Conservation (phyloP, 2,797 vertebrate species). For the Sebastes itinus region DNA sequence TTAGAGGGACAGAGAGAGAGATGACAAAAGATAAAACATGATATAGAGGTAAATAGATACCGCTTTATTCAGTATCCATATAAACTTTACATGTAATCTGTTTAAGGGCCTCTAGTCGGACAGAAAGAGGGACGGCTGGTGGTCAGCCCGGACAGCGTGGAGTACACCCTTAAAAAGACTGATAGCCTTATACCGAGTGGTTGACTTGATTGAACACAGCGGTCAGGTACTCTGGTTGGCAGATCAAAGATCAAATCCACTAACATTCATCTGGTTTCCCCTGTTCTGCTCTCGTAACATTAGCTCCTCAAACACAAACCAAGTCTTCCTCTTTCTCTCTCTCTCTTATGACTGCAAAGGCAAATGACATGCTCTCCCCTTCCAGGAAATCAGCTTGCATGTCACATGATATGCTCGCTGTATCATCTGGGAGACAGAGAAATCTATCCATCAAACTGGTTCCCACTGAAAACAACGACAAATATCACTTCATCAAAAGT, state of each 20-base stretch:
- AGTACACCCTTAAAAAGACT: slow-evolving; percentile 19
- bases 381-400: slow-evolving; percentile 33
- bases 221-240: slow-evolving; percentile 53
- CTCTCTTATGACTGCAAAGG: not conserved
- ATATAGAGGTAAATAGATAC: slow-evolving; percentile 12
- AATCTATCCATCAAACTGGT: slow-evolving; percentile 36
- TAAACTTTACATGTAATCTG: slow-evolving; percentile 13
- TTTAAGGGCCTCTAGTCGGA: not conserved
- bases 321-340: not conserved
- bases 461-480: slow-evolving; percentile 44
- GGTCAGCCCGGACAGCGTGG: slow-evolving; percentile 15
- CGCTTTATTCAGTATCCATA: slow-evolving; percentile 5
- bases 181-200: slow-evolving; percentile 28
- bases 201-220: slow-evolving; percentile 51
- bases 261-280: slow-evolving; percentile 50
- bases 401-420: slow-evolving; percentile 29
- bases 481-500: slow-evolving; percentile 34
- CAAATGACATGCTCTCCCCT: slow-evolving; percentile 35
- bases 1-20: slow-evolving; percentile 31
- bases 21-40: slow-evolving; percentile 13
- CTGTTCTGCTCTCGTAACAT: slow-evolving; percentile 24
- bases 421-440: slow-evolving; percentile 22
- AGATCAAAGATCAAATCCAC: slow-evolving; percentile 63
- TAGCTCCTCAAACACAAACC: slow-evolving; percentile 51
- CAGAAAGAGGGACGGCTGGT: slow-evolving; percentile 8